Evolutionary conservation across 2,113 vertebrate genomes (phyloP), one percentile per base, ranked within the genome.

Genomic region (Phylloscopus whistleri): DNA sequence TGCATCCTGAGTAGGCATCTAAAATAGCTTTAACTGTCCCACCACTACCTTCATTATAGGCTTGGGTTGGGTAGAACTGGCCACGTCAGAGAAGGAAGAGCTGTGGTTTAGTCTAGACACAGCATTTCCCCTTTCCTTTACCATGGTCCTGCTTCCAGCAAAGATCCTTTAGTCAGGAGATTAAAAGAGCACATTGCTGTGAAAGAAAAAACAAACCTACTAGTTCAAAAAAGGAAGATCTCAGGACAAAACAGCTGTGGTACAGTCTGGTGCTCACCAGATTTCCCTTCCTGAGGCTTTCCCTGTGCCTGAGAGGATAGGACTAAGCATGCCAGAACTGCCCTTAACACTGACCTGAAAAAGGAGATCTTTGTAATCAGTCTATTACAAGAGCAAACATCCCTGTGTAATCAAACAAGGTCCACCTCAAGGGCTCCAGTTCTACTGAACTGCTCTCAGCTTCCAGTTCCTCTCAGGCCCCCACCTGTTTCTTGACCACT

Each of bases 91-190:
- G 39, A 23, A 94, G 33, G 72, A 92, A 94, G 77, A 92, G 62
- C 41, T 92, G 85, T 81, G 82, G 93, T 95, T 96, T 86, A 90
- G 95, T 92, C 87, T 95, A 88, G 94, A 96, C 94, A 91, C 30
- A 70, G 59, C 31, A 93, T 94, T 95, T 96, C 82, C 87, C 85
- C 51, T 82, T 84, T 75, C 23, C 46, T 67, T 90, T 62, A 70
- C 58, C 28, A 30, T 24, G 16, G 59, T 52, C 51, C 68, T 44
- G 59, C 60, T 92, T 88, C 70, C 82, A 96, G 83, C 73, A 74
- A 51, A 88, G 91, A 67, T 70, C 27, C 30, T 84, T 85, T 5
- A 74, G 63, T 60, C 74, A 37, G 20, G 15, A 63, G 27, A 84
- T 31, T 58, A 43, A 74, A 77, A 67, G 44, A 88, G 16, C 22